These are phyloP conservation scores for Pocillopora verrucosa DNA, from an alignment of 64 coral and sea anemone species.

Conservation along the genomic window DNA sequence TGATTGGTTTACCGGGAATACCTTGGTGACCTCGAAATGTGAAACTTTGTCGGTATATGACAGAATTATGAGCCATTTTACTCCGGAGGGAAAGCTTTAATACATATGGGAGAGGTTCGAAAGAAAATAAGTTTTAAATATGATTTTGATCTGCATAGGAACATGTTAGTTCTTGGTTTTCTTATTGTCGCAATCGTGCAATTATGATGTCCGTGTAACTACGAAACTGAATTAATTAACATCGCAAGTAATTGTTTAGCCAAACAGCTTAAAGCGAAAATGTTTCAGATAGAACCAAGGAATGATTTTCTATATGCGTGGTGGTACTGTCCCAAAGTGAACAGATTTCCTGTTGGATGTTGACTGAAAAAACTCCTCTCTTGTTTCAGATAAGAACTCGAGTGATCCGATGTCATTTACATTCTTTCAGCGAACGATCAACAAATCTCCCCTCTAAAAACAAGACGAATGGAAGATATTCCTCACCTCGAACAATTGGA, in stretches of 20 bases:
- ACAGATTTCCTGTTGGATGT: neutral
- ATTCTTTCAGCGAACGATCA: neutral
- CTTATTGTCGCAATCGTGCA: neutral
- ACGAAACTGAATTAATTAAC: neutral
- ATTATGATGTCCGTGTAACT: neutral
- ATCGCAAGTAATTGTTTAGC: too few species aligned
- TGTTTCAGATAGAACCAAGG: neutral
- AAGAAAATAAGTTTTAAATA: too few species aligned
- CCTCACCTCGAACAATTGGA: conserved; percentile 85
- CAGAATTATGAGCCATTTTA: neutral
- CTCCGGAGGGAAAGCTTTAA: neutral
- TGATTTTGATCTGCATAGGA: too few species aligned
- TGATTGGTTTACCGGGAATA: neutral
- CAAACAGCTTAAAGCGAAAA: neutral
- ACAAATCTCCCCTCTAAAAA: neutral
- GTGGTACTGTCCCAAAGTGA: neutral
- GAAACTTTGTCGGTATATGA: neutral
- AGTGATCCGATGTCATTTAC: neutral
- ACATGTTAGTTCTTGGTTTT: neutral
- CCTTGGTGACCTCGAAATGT: neutral
- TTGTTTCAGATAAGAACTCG: neutral
- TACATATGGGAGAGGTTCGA: too few species aligned
- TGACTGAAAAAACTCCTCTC: neutral
- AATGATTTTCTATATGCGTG: neutral
- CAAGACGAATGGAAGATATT: neutral